A percentile compares a stretch with the other conserved stretches of the same genome.
Conservation (phyloP, 2,888 invertebrate genomes). For the Tetramorium bicarinatum region DNA sequence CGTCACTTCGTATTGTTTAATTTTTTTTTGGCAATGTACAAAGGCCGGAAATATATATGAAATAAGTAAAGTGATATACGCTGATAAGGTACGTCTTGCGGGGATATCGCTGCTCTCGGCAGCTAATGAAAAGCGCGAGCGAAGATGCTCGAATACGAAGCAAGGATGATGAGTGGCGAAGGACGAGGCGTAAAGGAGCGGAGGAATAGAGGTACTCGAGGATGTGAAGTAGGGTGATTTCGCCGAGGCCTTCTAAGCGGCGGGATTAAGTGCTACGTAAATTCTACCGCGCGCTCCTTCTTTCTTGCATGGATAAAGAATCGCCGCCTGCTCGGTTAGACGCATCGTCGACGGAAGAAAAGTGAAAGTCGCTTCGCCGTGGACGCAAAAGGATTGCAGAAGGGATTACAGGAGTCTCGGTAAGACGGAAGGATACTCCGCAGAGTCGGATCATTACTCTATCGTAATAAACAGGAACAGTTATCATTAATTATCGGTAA, state of each 20-base stretch:
- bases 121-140: conserved; percentile 49
- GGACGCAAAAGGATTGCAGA: conserved; percentile 30
- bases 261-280: conserved; percentile 86
- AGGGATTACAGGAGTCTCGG: conserved; percentile 35
- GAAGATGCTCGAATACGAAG: conserved; percentile 61
- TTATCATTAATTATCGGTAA: neutral
- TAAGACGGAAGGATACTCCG: conserved; percentile 14
- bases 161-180: conserved; percentile 68
- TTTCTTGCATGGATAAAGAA: conserved; percentile 80
- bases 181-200: conserved; percentile 52
- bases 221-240: conserved; percentile 80
- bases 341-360: conserved; percentile 64
- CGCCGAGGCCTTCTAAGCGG: conserved; percentile 82
- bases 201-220: conserved; percentile 73
- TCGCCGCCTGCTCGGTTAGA: conserved; percentile 77
- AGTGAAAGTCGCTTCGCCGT: conserved; percentile 69
- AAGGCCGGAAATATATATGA: neutral
- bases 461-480: neutral
- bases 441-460: conserved; percentile 26
- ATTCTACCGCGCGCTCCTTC: conserved; percentile 79
- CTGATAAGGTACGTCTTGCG: conserved; percentile 20
- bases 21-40: neutral
- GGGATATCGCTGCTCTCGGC: conserved; percentile 48
- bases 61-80: conserved; percentile 15
- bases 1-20: neutral